phyloP scores from a whole-genome alignment of 37 sponge, comb jelly and placozoan species.

The Corticium candelabrum region DNA sequence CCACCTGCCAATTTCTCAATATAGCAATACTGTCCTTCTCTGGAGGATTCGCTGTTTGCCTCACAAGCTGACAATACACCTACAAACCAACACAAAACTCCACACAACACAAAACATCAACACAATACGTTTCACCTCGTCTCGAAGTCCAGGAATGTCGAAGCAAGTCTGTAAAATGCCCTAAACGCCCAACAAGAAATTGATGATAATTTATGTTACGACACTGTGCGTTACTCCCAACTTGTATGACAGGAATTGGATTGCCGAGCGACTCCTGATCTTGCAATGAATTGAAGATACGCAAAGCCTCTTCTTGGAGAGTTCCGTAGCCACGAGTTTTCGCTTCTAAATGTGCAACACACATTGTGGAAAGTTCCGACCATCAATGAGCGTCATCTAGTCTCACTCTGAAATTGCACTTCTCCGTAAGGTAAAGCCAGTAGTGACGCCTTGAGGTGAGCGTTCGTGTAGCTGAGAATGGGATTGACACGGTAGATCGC shows the following conservation, averaged over 20 bases:
- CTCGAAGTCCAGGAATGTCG: slow-evolving; percentile 63
- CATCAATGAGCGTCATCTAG: background rate
- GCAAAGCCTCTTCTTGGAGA: slow-evolving; percentile 66
- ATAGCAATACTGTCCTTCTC: slow-evolving; percentile 10
- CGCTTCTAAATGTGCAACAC: slow-evolving; percentile 16
- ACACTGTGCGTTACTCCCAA: too few species aligned
- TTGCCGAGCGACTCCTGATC: slow-evolving; percentile 52
- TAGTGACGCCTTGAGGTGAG: slow-evolving; percentile 65
- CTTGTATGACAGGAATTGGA: slow-evolving; percentile 65
- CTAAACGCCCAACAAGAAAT: slow-evolving; percentile 5
- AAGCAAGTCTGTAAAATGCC: slow-evolving; percentile 67
- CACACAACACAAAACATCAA: background rate
- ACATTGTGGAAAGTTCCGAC: background rate
- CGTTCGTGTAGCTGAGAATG: slow-evolving; percentile 37
- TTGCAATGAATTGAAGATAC: slow-evolving; percentile 57
- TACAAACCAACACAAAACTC: slow-evolving; percentile 8
- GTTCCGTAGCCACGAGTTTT: slow-evolving; percentile 61
- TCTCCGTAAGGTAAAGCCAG: slow-evolving; percentile 84
- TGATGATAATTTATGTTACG: too few species aligned
- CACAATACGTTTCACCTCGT: slow-evolving; percentile 34
- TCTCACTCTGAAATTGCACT: slow-evolving; percentile 47
- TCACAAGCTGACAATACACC: slow-evolving; percentile 94
- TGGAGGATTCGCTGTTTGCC: slow-evolving; percentile 69
- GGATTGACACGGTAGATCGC: slow-evolving; percentile 45
- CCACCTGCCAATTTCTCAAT: slow-evolving; percentile 61